Percentiles rank a stretch among this genome's conserved stretches.
phyloP scores from a whole-genome alignment of 2,888 invertebrate species.

The Dolichopus griseipennis region DNA sequence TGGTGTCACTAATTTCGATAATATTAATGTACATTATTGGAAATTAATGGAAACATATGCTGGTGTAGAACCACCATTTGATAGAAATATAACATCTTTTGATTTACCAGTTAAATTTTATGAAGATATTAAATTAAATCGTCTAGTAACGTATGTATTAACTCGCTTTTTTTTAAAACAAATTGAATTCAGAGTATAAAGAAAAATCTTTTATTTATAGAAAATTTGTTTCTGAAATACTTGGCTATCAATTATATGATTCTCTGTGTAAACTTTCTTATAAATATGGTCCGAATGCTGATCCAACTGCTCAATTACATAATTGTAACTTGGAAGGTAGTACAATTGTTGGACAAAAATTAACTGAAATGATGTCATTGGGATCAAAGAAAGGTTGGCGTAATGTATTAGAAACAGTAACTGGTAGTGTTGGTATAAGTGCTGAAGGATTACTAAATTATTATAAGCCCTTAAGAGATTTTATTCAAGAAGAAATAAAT shows the following conservation, averaged over 20 bases:
- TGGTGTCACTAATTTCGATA: constrained; percentile 50
- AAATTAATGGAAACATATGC: constrained; percentile 52
- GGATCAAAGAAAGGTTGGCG: constrained; percentile 68
- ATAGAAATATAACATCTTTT: constrained; percentile 57
- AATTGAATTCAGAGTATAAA: not conserved
- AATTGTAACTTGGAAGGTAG: constrained; percentile 79
- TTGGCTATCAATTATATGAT: constrained; percentile 76
- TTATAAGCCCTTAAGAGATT: constrained; percentile 61
- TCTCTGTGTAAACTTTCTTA: constrained; percentile 64
- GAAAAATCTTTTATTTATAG: constrained; percentile 42
- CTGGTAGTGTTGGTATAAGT: constrained; percentile 61
- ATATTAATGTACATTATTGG: constrained; percentile 60
- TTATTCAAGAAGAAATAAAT: constrained; percentile 58
- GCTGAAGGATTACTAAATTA: constrained; percentile 63
- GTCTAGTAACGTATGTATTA: constrained; percentile 33
- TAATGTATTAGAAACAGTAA: constrained; percentile 71
- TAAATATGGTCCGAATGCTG: constrained; percentile 55
- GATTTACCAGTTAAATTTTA: constrained; percentile 71
- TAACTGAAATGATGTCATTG: constrained; percentile 55
- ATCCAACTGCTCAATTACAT: constrained; percentile 59
- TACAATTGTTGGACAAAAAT: constrained; percentile 60
- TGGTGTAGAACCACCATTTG: constrained; percentile 57
- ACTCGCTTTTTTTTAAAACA: not conserved
- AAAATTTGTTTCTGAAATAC: constrained; percentile 67
- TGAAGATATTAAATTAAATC: constrained; percentile 38